A percentile compares a stretch with the other conserved stretches of the same genome.
These are phyloP conservation scores for Trichechus manatus DNA, from an alignment of 2,113 vertebrate genomes.

Conservation along the genomic window DNA sequence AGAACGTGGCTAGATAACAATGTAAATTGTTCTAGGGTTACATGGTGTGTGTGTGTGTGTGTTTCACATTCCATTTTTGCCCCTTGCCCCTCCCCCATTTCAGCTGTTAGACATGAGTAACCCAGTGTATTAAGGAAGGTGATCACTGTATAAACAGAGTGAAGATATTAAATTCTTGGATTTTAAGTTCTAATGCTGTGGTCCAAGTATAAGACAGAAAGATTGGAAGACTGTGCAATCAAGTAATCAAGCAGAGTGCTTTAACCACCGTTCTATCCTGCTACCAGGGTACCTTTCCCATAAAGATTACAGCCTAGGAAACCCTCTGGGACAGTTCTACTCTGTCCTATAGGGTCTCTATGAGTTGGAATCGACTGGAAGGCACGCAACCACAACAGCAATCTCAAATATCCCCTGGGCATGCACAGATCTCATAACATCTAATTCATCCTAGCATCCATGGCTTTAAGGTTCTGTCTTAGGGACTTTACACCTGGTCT, in stretches of 20 bases:
- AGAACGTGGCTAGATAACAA: not conserved
- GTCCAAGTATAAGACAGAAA: not conserved
- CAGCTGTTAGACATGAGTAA: not conserved
- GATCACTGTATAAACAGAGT: not conserved
- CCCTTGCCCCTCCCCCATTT: not conserved
- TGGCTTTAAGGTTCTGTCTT: not conserved
- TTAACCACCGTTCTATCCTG: not conserved
- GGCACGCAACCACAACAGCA: not conserved
- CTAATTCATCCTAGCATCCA: not conserved
- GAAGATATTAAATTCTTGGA: not conserved
- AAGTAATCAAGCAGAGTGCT: not conserved
- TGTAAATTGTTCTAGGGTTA: not conserved
- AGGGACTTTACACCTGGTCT: not conserved
- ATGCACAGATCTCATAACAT: not conserved
- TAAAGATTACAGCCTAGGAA: not conserved
- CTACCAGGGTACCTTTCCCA: not conserved
- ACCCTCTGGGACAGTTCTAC: not conserved
- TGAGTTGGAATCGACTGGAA: not conserved
- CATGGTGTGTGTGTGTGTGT: not conserved
- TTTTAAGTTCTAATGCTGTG: not conserved
- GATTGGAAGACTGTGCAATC: not conserved
- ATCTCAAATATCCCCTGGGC: not conserved
- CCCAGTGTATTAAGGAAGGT: not conserved
- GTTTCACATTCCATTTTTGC: not conserved
- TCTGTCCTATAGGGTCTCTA: not conserved